Evolutionary conservation across 2,888 invertebrate species (phyloP).

Genomic region (Serrognathus titanus): DNA sequence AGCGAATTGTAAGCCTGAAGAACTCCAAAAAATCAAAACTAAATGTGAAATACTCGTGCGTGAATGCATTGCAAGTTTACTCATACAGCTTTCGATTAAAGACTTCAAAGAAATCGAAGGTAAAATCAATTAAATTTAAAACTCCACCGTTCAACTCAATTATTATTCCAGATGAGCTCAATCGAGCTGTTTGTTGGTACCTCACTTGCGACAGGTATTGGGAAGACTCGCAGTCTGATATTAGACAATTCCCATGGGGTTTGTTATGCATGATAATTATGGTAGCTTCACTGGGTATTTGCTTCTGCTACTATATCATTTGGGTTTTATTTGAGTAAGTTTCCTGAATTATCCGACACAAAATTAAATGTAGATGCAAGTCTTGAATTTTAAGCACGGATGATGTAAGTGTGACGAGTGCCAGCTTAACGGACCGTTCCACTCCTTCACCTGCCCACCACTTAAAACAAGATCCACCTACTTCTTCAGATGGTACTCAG

Average conservation of each 20-base stretch:
- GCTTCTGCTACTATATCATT: slow-evolving; percentile 88
- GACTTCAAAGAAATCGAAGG: slow-evolving; percentile 87
- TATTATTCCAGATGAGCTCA: slow-evolving; percentile 69
- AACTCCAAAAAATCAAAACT: slow-evolving; percentile 66
- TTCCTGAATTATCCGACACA: slow-evolving; percentile 7
- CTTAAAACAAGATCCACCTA: slow-evolving; percentile 47
- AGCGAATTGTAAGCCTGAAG: slow-evolving; percentile 77
- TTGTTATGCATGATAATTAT: slow-evolving; percentile 73
- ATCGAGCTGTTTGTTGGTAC: slow-evolving; percentile 88
- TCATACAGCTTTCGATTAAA: slow-evolving; percentile 75
- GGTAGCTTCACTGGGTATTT: slow-evolving; percentile 76
- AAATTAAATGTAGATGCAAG: not conserved
- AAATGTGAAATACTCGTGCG: slow-evolving; percentile 64
- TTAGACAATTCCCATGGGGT: slow-evolving; percentile 80
- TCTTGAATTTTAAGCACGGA: slow-evolving; percentile 56
- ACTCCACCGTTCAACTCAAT: not conserved
- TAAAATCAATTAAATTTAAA: slow-evolving; percentile 37
- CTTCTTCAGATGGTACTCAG: slow-evolving; percentile 40
- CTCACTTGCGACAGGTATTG: slow-evolving; percentile 89
- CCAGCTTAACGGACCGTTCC: slow-evolving; percentile 64
- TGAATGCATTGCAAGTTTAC: slow-evolving; percentile 77
- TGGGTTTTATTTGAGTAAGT: slow-evolving; percentile 92
- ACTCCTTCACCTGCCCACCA: slow-evolving; percentile 64
- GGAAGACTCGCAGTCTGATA: slow-evolving; percentile 75
- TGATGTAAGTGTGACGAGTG: slow-evolving; percentile 66